Evolutionary conservation across 2,113 vertebrate genomes (phyloP).

Genomic region (Fulica atra): DNA sequence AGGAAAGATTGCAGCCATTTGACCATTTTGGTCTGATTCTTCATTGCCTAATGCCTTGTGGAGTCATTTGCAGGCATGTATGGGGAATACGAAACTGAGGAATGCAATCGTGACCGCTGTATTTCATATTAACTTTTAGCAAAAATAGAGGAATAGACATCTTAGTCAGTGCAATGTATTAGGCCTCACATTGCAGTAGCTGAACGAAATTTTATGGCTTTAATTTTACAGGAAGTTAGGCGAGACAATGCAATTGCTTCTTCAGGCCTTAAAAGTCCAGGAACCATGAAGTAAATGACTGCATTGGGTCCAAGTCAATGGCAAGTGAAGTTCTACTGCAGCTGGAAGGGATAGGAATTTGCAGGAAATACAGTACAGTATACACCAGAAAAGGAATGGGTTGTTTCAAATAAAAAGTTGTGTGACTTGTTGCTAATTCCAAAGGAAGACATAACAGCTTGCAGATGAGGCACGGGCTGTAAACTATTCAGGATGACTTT

Average conservation of each 20-base stretch:
- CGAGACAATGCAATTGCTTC: neutral
- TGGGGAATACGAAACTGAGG: neutral
- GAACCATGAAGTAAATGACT: neutral
- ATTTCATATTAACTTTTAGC: neutral
- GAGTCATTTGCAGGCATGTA: neutral
- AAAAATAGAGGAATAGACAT: neutral
- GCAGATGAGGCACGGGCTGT: neutral
- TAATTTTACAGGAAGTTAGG: neutral
- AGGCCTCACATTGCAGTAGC: neutral
- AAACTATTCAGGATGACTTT: constrained; percentile 30
- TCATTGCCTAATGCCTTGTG: neutral
- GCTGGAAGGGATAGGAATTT: constrained; percentile 32
- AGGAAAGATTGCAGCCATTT: neutral
- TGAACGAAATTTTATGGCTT: neutral
- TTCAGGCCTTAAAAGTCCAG: neutral
- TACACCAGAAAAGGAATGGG: constrained; percentile 50
- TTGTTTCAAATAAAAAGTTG: constrained; percentile 62
- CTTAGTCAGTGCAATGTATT: neutral
- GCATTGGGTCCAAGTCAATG: neutral
- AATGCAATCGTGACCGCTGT: neutral
- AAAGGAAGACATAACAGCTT: neutral
- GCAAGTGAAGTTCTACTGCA: neutral
- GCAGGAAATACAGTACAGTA: constrained; percentile 15
- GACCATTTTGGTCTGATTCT: neutral
- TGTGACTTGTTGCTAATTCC: constrained; percentile 29